phyloP scores from a whole-genome alignment of 2,888 invertebrate genomes.

The Charanyca ferruginea region DNA sequence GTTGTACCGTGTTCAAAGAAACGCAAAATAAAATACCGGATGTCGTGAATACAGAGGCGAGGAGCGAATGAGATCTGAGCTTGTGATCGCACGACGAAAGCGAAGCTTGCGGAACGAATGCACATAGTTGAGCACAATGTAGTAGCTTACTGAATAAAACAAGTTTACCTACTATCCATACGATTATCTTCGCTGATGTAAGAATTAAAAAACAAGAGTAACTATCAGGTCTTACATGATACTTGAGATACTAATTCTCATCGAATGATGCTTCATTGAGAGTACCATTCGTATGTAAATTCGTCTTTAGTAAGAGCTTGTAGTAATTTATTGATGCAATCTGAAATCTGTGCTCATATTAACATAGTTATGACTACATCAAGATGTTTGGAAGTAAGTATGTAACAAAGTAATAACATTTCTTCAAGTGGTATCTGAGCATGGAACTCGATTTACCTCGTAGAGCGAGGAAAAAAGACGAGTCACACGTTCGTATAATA shows the following conservation, averaged over 20 bases:
- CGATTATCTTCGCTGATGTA: slow-evolving; percentile 52
- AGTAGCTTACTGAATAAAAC: slow-evolving; percentile 67
- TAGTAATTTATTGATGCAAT: slow-evolving; percentile 38
- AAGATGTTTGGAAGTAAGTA: slow-evolving; percentile 18
- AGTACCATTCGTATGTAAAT: slow-evolving; percentile 24
- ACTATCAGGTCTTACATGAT: slow-evolving; percentile 11
- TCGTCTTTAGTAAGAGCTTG: slow-evolving; percentile 13
- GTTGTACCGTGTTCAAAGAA: slow-evolving; percentile 70
- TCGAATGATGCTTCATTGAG: slow-evolving; percentile 25
- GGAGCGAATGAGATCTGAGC: slow-evolving; percentile 76
- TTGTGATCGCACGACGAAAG: slow-evolving; percentile 75
- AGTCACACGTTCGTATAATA: background rate
- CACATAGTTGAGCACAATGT: slow-evolving; percentile 66
- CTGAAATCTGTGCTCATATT: slow-evolving; percentile 20
- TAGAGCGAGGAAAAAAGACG: slow-evolving; percentile 2
- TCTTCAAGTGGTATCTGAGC: slow-evolving; percentile 7
- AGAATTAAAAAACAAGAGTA: slow-evolving; percentile 53
- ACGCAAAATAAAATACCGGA: slow-evolving; percentile 83
- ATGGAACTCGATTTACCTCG: slow-evolving; percentile 3
- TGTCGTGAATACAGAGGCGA: slow-evolving; percentile 79
- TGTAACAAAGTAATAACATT: slow-evolving; percentile 23
- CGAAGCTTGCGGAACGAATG: slow-evolving; percentile 82
- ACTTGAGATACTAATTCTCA: slow-evolving; percentile 10
- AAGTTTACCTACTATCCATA: slow-evolving; percentile 51
- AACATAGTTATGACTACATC: slow-evolving; percentile 15